phyloP scores from a whole-genome alignment of 2,888 invertebrate genomes.

The Spodoptera exigua region DNA sequence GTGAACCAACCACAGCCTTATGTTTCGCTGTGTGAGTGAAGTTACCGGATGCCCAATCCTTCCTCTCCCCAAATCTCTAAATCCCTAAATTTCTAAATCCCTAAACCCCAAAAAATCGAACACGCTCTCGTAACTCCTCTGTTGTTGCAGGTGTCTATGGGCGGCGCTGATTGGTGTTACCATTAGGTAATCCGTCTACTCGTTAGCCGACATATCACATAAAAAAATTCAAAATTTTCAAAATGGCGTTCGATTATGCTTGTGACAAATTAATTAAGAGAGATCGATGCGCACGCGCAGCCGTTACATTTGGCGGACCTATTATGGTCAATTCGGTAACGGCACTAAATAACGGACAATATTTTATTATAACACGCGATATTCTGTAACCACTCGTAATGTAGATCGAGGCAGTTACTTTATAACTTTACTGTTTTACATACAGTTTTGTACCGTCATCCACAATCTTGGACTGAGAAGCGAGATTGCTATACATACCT shows the following conservation, averaged over 20 bases:
- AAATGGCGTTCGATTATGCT: slow-evolving; percentile 38
- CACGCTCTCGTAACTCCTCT: too few relatives aligned
- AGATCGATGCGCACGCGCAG: slow-evolving; percentile 70
- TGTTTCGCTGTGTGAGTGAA: too few relatives aligned
- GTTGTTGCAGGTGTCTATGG: too few relatives aligned
- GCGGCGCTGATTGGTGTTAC: too few relatives aligned
- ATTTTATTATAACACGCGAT: slow-evolving; percentile 69
- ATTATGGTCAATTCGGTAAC: slow-evolving; percentile 80
- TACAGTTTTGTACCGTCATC: slow-evolving; percentile 45
- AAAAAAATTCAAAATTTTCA: slow-evolving; percentile 37
- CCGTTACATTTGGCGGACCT: slow-evolving; percentile 62
- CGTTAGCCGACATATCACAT: too few relatives aligned
- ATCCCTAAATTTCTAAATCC: too few relatives aligned
- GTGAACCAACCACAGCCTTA: too few relatives aligned
- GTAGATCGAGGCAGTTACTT: slow-evolving; percentile 48
- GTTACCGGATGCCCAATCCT: too few relatives aligned
- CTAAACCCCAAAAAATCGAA: too few relatives aligned
- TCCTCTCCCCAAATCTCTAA: too few relatives aligned
- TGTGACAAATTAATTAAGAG: slow-evolving; percentile 71
- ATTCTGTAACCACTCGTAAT: slow-evolving; percentile 62
- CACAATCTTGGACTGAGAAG: slow-evolving; percentile 18
- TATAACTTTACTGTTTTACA: slow-evolving; percentile 42
- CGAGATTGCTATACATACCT: neutral
- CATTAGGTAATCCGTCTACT: too few relatives aligned
- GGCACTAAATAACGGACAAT: slow-evolving; percentile 74